These are phyloP conservation scores for Microvelia longipes DNA, from an alignment of 1,140 invertebrate species.

Conservation along the genomic window DNA sequence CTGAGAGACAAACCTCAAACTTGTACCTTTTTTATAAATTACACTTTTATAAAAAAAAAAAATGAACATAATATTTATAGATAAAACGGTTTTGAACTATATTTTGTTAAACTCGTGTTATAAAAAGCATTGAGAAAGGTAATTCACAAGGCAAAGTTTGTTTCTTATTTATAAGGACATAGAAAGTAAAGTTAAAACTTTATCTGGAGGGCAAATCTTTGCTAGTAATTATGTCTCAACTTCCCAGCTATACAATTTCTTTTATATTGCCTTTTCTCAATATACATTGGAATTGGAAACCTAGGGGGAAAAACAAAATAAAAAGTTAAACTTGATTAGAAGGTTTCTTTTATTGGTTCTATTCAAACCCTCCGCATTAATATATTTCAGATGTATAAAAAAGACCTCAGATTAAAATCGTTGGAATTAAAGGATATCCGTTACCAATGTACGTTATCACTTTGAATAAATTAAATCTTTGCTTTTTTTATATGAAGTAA, in stretches of 20 bases:
- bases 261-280: too few relatives aligned
- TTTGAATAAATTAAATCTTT: neutral
- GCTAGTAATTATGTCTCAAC: neutral
- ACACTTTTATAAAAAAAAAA: neutral
- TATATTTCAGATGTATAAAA: neutral
- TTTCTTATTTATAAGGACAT: neutral
- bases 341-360: too few relatives aligned
- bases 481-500: neutral
- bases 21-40: neutral
- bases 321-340: too few relatives aligned
- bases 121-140: neutral
- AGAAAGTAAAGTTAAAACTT: neutral
- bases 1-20: neutral
- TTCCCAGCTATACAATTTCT: too few relatives aligned
- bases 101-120: too few relatives aligned
- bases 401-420: neutral
- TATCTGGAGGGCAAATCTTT: neutral
- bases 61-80: neutral
- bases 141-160: neutral
- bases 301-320: too few relatives aligned
- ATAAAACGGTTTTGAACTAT: too few relatives aligned
- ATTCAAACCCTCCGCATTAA: too few relatives aligned
- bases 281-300: too few relatives aligned
- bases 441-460: neutral
- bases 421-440: neutral